phyloP scores from a whole-genome alignment of 2,888 invertebrate species.

The Dysmachus trigonus region DNA sequence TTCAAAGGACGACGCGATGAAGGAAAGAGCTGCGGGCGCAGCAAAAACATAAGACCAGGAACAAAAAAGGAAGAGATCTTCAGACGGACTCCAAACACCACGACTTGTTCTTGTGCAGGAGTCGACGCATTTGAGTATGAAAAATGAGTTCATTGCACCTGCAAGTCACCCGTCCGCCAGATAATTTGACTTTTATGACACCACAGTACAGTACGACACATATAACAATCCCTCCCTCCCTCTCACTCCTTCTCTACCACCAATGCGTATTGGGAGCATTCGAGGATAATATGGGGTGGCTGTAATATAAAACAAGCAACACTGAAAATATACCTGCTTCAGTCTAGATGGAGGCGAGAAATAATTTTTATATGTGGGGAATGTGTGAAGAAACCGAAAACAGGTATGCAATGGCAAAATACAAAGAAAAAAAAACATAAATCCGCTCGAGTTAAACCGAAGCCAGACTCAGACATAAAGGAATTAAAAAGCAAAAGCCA shows the following conservation, averaged over 20 bases:
- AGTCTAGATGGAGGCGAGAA: neutral
- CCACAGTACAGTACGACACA: neutral
- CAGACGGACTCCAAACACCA: neutral
- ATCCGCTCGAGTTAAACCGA: neutral
- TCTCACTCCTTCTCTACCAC: neutral
- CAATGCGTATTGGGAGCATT: neutral
- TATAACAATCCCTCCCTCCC: neutral
- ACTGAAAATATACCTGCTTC: neutral
- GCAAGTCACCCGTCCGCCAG: slow-evolving; percentile 8
- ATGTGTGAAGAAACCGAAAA: neutral
- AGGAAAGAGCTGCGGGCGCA: neutral
- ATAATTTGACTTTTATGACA: slow-evolving; percentile 21
- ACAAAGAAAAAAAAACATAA: neutral
- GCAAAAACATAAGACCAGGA: neutral
- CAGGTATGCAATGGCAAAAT: neutral
- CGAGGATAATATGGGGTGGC: neutral
- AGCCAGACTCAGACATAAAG: slow-evolving; percentile 24
- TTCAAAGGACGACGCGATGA: neutral
- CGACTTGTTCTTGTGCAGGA: neutral
- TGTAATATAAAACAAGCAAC: neutral
- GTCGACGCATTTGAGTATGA: slow-evolving; percentile 25
- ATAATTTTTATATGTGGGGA: neutral
- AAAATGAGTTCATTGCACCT: slow-evolving; percentile 21
- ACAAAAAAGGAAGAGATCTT: slow-evolving; percentile 11
- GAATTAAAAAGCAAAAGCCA: slow-evolving; percentile 10